These are phyloP conservation scores for Sylvietta virens DNA, from an alignment of 2,113 vertebrate species.

Conservation along the genomic window DNA sequence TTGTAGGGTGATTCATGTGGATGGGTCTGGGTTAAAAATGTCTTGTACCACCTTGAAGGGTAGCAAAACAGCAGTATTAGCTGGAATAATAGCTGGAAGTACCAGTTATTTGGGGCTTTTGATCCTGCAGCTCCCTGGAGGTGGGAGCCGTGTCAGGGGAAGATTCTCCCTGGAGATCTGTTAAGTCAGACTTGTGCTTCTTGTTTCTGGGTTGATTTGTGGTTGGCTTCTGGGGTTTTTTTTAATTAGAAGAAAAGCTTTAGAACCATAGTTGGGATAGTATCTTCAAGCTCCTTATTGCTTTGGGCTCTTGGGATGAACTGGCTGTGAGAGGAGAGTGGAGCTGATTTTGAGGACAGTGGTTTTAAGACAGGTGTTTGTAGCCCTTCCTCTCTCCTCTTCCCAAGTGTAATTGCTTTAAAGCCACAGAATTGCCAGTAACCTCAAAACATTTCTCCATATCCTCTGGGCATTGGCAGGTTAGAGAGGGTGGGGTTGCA, in stretches of 20 bases:
- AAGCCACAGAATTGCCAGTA: not conserved
- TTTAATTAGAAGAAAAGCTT: not conserved
- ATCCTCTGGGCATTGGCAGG: not conserved
- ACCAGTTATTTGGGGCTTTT: rapidly evolving
- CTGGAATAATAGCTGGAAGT: not conserved
- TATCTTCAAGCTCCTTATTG: not conserved
- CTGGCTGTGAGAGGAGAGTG: not conserved
- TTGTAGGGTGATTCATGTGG: not conserved
- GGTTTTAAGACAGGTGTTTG: not conserved
- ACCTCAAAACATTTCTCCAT: not conserved
- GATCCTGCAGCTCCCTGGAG: not conserved
- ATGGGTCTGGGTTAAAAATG: not conserved
- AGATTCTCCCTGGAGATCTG: not conserved
- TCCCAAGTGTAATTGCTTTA: not conserved
- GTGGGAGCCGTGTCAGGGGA: not conserved
- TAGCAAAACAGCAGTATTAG: not conserved
- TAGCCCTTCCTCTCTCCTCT: not conserved
- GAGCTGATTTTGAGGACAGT: not conserved
- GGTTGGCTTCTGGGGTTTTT: not conserved
- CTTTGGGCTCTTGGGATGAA: not conserved
- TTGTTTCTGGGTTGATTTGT: not conserved
- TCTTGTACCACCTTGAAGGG: too few species aligned
- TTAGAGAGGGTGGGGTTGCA: not conserved
- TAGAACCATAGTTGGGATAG: not conserved
- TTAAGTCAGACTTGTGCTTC: not conserved